A percentile compares a stretch with the other conserved stretches of the same genome.
Conservation (phyloP, 2,113 vertebrate species). For the human region GRCh38 chr7:94179501-94180000, state of each 20-base stretch:
- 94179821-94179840: neutral
- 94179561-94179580: neutral
- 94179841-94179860: neutral
- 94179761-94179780: neutral
- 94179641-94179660: neutral
- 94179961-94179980: neutral
- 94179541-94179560: neutral
- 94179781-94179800: neutral
- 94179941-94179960: neutral
- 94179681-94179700: neutral
- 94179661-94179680: neutral
- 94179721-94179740: neutral
- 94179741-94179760: neutral
- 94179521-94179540: neutral
- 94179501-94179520: neutral
- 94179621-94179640: neutral
- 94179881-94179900: neutral
- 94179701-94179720: neutral
- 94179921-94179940: neutral
- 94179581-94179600: neutral
- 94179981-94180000: neutral
- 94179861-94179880: neutral
- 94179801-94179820: neutral
- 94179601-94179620: neutral
- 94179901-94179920: neutral